These are phyloP conservation scores for Fragum sueziense DNA, from an alignment of 2,888 invertebrate species.

Conservation along the genomic window DNA sequence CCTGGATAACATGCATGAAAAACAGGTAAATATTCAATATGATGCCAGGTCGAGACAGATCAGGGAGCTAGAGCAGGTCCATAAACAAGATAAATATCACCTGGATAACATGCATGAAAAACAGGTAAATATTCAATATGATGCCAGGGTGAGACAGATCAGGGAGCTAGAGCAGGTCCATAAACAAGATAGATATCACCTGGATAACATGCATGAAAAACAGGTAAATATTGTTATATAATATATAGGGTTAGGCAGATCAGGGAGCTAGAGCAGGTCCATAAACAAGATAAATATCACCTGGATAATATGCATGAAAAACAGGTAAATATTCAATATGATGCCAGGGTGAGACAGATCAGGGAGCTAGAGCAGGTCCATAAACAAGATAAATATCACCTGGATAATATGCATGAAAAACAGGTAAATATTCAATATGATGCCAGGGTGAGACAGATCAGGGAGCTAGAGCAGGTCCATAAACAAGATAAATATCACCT, in stretches of 20 bases:
- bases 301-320: background rate
- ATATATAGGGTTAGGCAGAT: background rate
- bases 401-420: constrained; percentile 79
- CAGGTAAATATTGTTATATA: no score
- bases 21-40: no score
- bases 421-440: no score
- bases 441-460: constrained; percentile 74
- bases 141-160: constrained; percentile 72
- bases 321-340: background rate
- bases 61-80: constrained; percentile 78
- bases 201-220: constrained; percentile 79
- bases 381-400: constrained; percentile 77
- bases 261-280: no score
- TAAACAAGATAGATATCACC: constrained; percentile 77
- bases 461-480: constrained; percentile 79
- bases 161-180: constrained; percentile 79
- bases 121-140: constrained; percentile 70
- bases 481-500: constrained; percentile 78
- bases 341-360: constrained; percentile 72
- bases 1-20: constrained; percentile 78
- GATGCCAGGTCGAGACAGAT: constrained; percentile 76
- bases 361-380: constrained; percentile 79
- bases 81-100: constrained; percentile 78
- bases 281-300: background rate
- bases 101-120: constrained; percentile 79